Base-by-base conservation (phyloP, 2,113 vertebrate species). In the Craseonycteris thonglongyai region DNA sequence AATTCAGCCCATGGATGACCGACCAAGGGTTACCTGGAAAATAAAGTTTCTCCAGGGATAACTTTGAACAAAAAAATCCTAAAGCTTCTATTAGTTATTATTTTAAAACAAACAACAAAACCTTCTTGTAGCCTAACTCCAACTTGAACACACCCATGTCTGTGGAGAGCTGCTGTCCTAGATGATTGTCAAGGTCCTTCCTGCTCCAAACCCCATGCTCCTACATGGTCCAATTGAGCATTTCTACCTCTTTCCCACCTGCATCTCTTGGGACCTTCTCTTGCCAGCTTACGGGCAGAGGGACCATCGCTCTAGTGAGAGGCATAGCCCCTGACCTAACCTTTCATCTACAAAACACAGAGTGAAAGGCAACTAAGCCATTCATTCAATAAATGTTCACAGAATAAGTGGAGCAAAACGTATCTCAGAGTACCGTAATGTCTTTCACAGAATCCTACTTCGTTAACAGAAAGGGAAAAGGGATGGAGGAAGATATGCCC, bases 181-280 rank as follows among this genome's bases (percentile, higher is more conserved):
- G 7, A 3, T n/a, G 21, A 66, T 22, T 26, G 47, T 12, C 6
- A 45, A 61, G 33, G 54, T 7, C 66, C 56, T 45, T 83, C 30
- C 78, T 68, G 51, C 51, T 45, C 38, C 38, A 63, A 79, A 65
- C 65, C 74, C 74, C 68, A 5, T 35, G 47, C 38, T 49, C 69
- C 61, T 33, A 11, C 5, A 0, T 1, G 5, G 54, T 35, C 65
- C 2, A 1, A 26, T 0, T 1, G 15, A 42, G 35, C 59, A 21
- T 49, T 18, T 72, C 65, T n/a, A 38, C 51, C 68, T 88, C 33
- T 28, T 92, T 49, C 8, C n/a, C n/a, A 49, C 10, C 9, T 51
- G 33, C 35, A 9, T 87, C n/a, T 75, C 78, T n/a, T 38, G 51
- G 61, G 30, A 78, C 2, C 35, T 35, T 45, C 30, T 61, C 22